Percentiles rank a stretch among this genome's conserved stretches.
phyloP scores from a whole-genome alignment of 2,797 vertebrate genomes.

The Muscicapa comitata region DNA sequence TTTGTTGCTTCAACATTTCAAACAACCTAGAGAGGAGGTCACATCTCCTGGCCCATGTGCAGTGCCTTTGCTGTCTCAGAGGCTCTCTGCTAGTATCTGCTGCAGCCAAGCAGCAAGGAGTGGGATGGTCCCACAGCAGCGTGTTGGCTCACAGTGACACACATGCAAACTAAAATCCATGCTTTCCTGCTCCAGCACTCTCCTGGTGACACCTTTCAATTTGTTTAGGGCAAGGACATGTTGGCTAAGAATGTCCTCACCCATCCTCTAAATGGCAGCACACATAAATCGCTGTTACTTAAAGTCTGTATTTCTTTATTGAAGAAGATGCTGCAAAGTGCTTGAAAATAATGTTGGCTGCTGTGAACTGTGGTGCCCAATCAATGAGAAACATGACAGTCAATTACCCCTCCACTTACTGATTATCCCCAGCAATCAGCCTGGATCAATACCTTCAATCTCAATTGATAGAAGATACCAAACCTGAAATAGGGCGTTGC shows the following conservation, averaged over 20 bases:
- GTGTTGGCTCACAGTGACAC: not conserved
- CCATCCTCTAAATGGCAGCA: not conserved
- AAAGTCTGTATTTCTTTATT: conserved; percentile 54
- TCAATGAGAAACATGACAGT: conserved; percentile 69
- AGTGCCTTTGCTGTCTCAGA: not conserved
- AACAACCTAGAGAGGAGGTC: not conserved
- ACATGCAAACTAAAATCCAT: not conserved
- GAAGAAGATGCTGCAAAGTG: conserved; percentile 60
- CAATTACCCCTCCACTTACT: conserved; percentile 74
- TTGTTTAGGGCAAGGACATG: not conserved
- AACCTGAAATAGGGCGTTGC: not conserved
- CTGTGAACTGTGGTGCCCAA: conserved; percentile 32
- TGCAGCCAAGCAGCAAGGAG: not conserved
- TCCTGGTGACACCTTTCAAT: not conserved
- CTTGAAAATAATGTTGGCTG: conserved; percentile 64
- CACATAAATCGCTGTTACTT: conserved; percentile 47
- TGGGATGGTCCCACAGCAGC: not conserved
- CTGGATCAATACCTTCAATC: conserved; percentile 70
- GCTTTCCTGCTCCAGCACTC: not conserved
- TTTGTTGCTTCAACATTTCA: conserved; percentile 26
- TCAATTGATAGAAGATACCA: conserved; percentile 65
- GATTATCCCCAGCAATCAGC: conserved; percentile 69
- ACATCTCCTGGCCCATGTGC: not conserved
- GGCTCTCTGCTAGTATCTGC: not conserved
- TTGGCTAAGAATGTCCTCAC: not conserved